Evolutionary conservation across 2,113 vertebrate species (phyloP), one percentile per base, ranked within the genome.

Genomic region (Channa argus): DNA sequence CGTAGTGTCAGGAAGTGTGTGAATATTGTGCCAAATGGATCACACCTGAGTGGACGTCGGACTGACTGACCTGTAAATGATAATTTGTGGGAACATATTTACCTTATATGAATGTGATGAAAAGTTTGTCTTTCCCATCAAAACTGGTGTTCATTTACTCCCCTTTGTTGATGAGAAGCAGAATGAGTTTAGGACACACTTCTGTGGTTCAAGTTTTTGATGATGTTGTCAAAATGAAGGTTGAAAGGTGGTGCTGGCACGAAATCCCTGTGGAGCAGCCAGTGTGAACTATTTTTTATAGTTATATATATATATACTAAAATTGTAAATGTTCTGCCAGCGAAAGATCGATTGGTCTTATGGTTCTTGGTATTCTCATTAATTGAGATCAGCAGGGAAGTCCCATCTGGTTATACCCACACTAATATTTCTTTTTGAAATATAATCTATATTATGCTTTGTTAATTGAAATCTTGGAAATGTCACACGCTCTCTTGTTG

Each of bases 361-460:
- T 43, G 34, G 52, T 66, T 58, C 43, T 56, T 13, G 8, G 43
- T 63, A 60, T 76, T 71, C 58, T 66, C 61, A 47, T 74, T 74
- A 77, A 59, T 62, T 77, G 50, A 51, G 45, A 68, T 79, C 45
- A 59, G 4, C 8, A 10, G 45, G 6, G 58, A 9, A 71, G 46
- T 72, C 52, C 24, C 74, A 64, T 60, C 43, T 75, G 65, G 80
- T 41, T 36, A 14, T 1, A 38, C 4, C 0, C 2, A 59, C 55
- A 47, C 24, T 59, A 72, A 46, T 74, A 69, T 79, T 69, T 86
- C 37, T 65, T 56, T 69, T 49, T 71, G 74, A 85, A 80, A 78
- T 44, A 71, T 60, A 77, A 65, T 80, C 58, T 65, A 61, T 82
- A 80, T 71, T 71, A 53, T 76, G 51, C 55, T 60, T 43, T 54